Evolutionary conservation across 2,888 invertebrate species (phyloP), one percentile per base, ranked within the genome.

Genomic region (Pollenia labialis): DNA sequence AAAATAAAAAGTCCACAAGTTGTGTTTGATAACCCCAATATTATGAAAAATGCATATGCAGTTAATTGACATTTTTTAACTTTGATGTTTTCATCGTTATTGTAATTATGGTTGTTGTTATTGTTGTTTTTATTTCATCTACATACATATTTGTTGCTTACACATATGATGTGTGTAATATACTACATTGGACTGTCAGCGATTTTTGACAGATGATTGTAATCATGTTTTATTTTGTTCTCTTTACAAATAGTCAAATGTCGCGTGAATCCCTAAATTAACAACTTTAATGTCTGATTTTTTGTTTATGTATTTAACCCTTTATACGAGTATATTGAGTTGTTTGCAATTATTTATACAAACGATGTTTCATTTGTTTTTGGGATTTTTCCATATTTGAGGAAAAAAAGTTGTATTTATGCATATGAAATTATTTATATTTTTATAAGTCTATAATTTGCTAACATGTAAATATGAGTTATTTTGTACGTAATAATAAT

Each of bases 351-450:
- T 91, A 91, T 91, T 92, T 92, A 92, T 92, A 92, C 23, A 23
- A 23, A 23, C 92, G 92, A 92, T 92, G 92, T 92, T 92, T 92
- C 92, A 92, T 92, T 92, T 92, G 92, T 81, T 69, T 91, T 92
- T 90, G 91, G 91, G 91, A 92, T 92, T 91, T 92, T 92, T 91
- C 91, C 92, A 91, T 46, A 79, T 85, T 58, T 52, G 48, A 79
- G 58, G 72, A 68, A 60, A 52, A 52, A 68, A 76, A 46, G 7
- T 60, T 50, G 18, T 50, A 48, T 48, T 50, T 76, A 75, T 18
- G 23, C 23, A 23, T 18, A 44, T 18, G 56, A 68, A 48, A 46
- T 44, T 16, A 48, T 48, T 32, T 32, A 32, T 71, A 76, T 81
- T 81, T 75, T 58, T 60, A 48, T 14, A 77, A 79, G n/a, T 50